Percentiles rank a stretch among this genome's conserved stretches.
Evolutionary conservation across 1,140 invertebrate species (phyloP).

Genomic region (Tetramorium simillimum): DNA sequence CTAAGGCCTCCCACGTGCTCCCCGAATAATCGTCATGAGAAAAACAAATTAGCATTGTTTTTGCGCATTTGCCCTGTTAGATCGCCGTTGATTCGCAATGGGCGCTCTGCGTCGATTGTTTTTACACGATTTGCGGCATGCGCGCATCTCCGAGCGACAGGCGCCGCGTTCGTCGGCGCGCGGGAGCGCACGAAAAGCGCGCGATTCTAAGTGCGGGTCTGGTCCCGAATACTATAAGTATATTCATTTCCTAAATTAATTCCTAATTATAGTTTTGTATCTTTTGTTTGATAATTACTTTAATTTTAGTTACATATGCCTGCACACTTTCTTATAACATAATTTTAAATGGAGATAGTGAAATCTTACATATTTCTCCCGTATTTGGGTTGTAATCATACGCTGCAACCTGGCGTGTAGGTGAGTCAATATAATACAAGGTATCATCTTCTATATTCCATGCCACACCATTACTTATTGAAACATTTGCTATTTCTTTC

Average conservation of each 20-base stretch:
- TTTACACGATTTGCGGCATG: too few species aligned
- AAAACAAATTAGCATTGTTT: too few species aligned
- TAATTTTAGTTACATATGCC: neutral
- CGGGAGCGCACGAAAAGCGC: too few species aligned
- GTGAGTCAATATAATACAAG: slow-evolving; percentile 92
- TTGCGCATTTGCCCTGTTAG: too few species aligned
- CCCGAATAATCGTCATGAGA: too few species aligned
- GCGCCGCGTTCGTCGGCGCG: too few species aligned
- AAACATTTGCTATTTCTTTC: slow-evolving; percentile 84
- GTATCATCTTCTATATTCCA: slow-evolving; percentile 90
- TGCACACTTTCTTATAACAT: neutral
- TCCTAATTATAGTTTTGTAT: neutral
- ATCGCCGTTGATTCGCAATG: too few species aligned
- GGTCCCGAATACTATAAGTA: neutral
- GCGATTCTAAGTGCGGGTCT: too few species aligned
- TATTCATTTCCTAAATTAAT: neutral
- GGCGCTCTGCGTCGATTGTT: too few species aligned
- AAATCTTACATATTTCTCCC: slow-evolving; percentile 84
- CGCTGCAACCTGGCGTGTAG: slow-evolving; percentile 88
- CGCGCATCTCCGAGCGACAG: too few species aligned
- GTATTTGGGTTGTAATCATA: slow-evolving; percentile 89
- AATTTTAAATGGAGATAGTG: slow-evolving; percentile 59
- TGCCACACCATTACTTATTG: slow-evolving; percentile 93
- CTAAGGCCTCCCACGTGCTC: too few species aligned
- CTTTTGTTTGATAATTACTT: neutral